A percentile compares a stretch with the other conserved stretches of the same genome.
phyloP scores from a whole-genome alignment of 2,888 invertebrate species.

The Mythimna pallens region DNA sequence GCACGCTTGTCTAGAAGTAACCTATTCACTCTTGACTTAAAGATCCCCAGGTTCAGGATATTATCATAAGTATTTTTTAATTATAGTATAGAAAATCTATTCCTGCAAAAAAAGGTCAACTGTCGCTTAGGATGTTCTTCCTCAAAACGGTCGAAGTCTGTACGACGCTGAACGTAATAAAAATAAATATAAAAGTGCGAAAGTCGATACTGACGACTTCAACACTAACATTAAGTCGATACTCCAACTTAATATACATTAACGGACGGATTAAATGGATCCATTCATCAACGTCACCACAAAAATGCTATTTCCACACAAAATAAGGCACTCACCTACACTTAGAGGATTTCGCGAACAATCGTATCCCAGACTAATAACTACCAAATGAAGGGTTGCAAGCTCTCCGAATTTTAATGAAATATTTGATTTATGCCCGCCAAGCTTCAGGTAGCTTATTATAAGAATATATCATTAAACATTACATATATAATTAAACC shows the following conservation, averaged over 20 bases:
- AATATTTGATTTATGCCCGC: slow-evolving; percentile 90
- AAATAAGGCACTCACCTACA: slow-evolving; percentile 76
- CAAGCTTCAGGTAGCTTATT: slow-evolving; percentile 90
- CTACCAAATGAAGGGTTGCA: slow-evolving; percentile 87
- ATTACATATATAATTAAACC: slow-evolving; percentile 90
- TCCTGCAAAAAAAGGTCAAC: no score
- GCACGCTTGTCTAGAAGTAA: no score
- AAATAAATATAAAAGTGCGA: slow-evolving; percentile 6
- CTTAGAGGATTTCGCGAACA: slow-evolving; percentile 81
- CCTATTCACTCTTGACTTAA: no score
- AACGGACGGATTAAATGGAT: slow-evolving; percentile 64
- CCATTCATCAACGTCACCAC: slow-evolving; percentile 77
- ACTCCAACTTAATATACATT: slow-evolving; percentile 51
- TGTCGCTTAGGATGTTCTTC: not conserved
- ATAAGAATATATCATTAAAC: slow-evolving; percentile 90
- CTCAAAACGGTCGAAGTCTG: not conserved
- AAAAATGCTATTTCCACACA: slow-evolving; percentile 80
- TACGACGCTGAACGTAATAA: not conserved
- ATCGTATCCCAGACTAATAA: slow-evolving; percentile 81
- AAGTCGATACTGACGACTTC: slow-evolving; percentile 31
- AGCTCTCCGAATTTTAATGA: slow-evolving; percentile 88
- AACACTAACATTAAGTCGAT: slow-evolving; percentile 32
- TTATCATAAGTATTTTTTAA: no score
- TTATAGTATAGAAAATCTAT: no score
- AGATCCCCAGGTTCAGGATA: no score